These are phyloP conservation scores for Lemur catta DNA, from an alignment of 2,797 vertebrate species.

Conservation along the genomic window DNA sequence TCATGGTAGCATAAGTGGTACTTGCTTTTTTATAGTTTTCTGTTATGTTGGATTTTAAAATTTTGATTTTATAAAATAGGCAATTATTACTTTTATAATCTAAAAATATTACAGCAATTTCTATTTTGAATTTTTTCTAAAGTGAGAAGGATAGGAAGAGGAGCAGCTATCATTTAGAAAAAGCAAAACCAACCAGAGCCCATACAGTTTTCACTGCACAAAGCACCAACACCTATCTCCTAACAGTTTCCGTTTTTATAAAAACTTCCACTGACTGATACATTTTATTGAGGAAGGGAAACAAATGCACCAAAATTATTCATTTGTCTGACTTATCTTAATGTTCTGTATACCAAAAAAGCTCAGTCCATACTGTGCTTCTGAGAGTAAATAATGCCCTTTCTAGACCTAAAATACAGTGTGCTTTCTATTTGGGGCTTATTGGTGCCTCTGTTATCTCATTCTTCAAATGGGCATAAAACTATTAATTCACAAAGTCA, in stretches of 20 bases:
- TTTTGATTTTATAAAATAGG: neutral
- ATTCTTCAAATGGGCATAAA: neutral
- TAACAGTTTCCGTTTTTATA: neutral
- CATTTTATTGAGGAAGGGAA: neutral
- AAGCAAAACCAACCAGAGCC: neutral
- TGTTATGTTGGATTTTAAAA: neutral
- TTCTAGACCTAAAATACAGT: neutral
- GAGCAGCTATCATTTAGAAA: neutral
- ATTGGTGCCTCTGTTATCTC: neutral
- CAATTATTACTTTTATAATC: neutral
- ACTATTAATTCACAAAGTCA: neutral
- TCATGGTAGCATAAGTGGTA: neutral
- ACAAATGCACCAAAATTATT: neutral
- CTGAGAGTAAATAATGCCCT: neutral
- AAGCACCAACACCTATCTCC: fast-evolving
- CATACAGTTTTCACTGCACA: fast-evolving
- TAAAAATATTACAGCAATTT: neutral
- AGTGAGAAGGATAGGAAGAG: neutral
- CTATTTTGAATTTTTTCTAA: neutral
- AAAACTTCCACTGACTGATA: neutral
- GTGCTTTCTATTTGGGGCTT: neutral
- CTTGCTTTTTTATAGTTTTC: neutral
- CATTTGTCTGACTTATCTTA: neutral
- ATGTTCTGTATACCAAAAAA: neutral
- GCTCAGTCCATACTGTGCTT: neutral